These are phyloP conservation scores for Trematomus loennbergii DNA, from an alignment of 2,113 vertebrate genomes.

Conservation along the genomic window DNA sequence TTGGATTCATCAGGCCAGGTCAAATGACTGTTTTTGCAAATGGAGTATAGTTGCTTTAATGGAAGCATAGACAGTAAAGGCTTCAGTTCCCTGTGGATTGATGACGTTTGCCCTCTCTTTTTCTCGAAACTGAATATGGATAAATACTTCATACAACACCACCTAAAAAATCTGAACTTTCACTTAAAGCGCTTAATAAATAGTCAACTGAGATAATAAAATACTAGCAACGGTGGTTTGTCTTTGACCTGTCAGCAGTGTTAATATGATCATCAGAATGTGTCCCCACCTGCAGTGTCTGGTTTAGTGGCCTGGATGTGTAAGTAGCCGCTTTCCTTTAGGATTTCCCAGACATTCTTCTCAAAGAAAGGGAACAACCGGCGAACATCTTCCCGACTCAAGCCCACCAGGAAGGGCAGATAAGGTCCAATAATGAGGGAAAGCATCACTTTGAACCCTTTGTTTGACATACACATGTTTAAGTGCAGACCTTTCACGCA, in stretches of 20 bases:
- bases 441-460: conserved; percentile 64
- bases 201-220: neutral
- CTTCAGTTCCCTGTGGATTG: too few relatives aligned
- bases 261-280: neutral
- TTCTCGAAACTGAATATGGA: too few relatives aligned
- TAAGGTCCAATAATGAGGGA: conserved; percentile 85
- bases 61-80: too few relatives aligned
- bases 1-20: too few relatives aligned
- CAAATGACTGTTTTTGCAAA: too few relatives aligned
- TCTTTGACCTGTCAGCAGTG: neutral
- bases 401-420: conserved; percentile 88
- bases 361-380: conserved; percentile 87
- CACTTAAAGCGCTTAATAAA: neutral
- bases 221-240: neutral
- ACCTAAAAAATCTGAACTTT: too few relatives aligned
- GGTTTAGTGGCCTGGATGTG: conserved; percentile 93
- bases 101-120: too few relatives aligned
- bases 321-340: conserved; percentile 87
- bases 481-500: conserved; percentile 89
- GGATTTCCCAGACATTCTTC: conserved; percentile 80
- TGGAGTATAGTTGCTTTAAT: too few relatives aligned
- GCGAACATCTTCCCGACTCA: conserved; percentile 85
- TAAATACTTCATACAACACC: too few relatives aligned
- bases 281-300: conserved; percentile 87
- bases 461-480: conserved; percentile 59